Evolutionary conservation across 1,140 invertebrate genomes (phyloP).

Genomic region (Ceratina calcarata): DNA sequence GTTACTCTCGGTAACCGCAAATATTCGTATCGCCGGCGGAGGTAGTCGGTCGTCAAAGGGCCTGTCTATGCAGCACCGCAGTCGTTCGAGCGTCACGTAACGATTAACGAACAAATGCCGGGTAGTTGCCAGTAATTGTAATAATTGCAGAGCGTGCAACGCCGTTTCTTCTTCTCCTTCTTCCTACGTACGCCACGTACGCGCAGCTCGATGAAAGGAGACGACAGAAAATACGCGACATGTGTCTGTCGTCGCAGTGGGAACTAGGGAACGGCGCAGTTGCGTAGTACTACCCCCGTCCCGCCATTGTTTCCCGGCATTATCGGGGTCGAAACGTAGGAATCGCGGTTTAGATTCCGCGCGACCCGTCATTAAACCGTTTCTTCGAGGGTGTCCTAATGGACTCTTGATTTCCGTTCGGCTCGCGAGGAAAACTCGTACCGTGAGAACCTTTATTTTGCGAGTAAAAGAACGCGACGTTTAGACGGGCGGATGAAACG

Average conservation of each 20-base stretch:
- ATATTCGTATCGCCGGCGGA: constrained; percentile 66
- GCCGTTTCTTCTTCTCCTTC: constrained; percentile 56
- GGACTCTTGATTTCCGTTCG: constrained; percentile 59
- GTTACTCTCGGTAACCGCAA: constrained; percentile 59
- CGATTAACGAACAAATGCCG: constrained; percentile 79
- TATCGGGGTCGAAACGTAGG: constrained; percentile 50
- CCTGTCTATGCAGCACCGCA: constrained; percentile 44
- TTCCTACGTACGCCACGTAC: constrained; percentile 19
- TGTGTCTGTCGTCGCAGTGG: constrained; percentile 67
- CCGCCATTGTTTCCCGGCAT: constrained; percentile 73
- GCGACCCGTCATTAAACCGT: constrained; percentile 71
- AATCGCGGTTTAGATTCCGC: constrained; percentile 72
- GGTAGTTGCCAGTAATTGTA: constrained; percentile 78
- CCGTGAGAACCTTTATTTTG: constrained; percentile 73
- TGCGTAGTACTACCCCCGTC: constrained; percentile 42
- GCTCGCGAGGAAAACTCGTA: constrained; percentile 59
- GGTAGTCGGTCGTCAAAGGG: constrained; percentile 58
- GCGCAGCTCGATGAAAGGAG: constrained; percentile 36
- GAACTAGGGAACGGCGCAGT: constrained; percentile 51
- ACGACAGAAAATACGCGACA: constrained; percentile 63
- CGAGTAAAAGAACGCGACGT: constrained; percentile 8
- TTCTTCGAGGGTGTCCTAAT: constrained; percentile 71
- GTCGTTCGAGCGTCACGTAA: constrained; percentile 67
- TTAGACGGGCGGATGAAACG: background rate
- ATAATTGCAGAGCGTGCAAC: constrained; percentile 73